Base-by-base conservation (phyloP, 2,113 vertebrate genomes). In the Myotis lucifugus region DNA sequence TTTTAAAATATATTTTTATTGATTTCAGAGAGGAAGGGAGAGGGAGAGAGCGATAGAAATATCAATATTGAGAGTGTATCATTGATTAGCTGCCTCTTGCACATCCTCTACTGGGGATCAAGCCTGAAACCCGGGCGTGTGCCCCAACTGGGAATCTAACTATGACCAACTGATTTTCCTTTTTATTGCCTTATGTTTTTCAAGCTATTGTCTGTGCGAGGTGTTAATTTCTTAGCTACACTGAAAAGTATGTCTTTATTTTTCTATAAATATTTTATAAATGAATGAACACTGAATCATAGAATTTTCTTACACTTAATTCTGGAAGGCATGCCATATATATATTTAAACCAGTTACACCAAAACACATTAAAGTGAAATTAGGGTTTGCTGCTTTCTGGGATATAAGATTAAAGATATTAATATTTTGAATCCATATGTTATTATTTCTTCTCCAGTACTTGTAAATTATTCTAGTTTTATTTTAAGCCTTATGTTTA, bases 231-330 rank as follows among this genome's bases (percentile, higher is more conserved):
- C 8, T 93, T 34, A 54, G 0, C 1, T 10, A 93, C 1, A 64
- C 2, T 83, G 14, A 87, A 59, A 78, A 12, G 2, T 46, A 46
- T 77, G 4, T 54, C 29, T 42, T 93, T 46, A 56, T 46, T 88
- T 82, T 64, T 86, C 46, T 72, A 19, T 61, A 85, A 73, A 70
- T 66, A 91, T 67, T 73, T 77, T 78, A 78, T 56, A 52, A 96
- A 70, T 90, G 13, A 90, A 52, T 90, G 27, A 92, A 92, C 3
- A 87, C 4, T 6, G 13, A 85, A 34, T 40, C 11, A 83, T 21
- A 40, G 74, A 76, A 32, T n/a, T 92, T 76, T 79, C 27, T 78
- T 81, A 18, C 34, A 27, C 19, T 81, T 94, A 70, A 56, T 77
- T 88, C 12, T 88, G 14, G 23, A 94, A 94, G 69, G 59, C 27